Base-by-base conservation (phyloP, 1,140 invertebrate genomes). In the Drosophila melanica region DNA sequence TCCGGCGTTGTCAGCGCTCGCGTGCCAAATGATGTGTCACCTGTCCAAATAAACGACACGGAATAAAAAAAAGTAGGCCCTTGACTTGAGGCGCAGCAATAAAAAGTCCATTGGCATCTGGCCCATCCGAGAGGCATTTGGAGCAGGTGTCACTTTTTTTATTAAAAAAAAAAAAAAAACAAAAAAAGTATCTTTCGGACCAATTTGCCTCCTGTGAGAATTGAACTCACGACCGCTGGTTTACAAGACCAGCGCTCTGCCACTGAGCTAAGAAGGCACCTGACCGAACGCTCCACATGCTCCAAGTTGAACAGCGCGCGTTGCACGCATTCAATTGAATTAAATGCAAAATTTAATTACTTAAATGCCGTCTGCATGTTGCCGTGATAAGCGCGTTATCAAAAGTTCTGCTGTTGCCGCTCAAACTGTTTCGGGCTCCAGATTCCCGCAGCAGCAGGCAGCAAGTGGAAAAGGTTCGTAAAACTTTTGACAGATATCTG, bases 151-250 rank as follows among this genome's bases (percentile, higher is more conserved):
- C 27, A 27, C 27, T 27, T 27, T 27, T 7, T 27, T n/a, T n/a
- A n/a, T n/a, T n/a, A n/a, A n/a, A n/a, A n/a, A n/a, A n/a, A n/a
- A n/a, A n/a, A n/a, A n/a, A n/a, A 41, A 39, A 73, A 73, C 64
- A 74, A 42, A 54, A 59, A 41, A 27, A 27, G 4, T 27, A 2
- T 5, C 27, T 27, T 7, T 27, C 7, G 5, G 27, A 27, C 27
- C 27, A 27, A 27, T 6, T 6, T 94, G 95, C 94, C 94, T 94
- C 94, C 94, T 95, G 94, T 95, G 95, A 96, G 95, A 94, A 94
- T 96, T 95, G 96, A 96, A 96, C 95, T 96, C 95, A 95, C 95
- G 96, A 96, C 95, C 95, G 95, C 95, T 96, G 95, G 95, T 96
- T 96, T 96, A 96, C 95, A 95, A 96, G 96, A 96, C 95, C 95